These are phyloP conservation scores for Paratilapia polleni DNA, from an alignment of 2,113 vertebrate species.

Conservation along the genomic window DNA sequence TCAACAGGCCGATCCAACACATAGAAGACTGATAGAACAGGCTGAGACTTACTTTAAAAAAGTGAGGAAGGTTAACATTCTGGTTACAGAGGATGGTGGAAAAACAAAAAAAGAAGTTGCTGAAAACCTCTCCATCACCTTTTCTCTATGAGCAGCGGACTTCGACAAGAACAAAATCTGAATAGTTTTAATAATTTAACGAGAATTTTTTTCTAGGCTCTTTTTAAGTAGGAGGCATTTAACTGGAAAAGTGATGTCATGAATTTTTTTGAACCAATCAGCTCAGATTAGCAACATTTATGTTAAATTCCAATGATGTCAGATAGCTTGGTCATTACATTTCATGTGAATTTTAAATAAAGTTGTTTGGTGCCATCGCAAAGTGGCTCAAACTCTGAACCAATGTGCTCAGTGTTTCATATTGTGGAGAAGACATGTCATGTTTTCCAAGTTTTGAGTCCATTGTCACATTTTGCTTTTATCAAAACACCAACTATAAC, in stretches of 20 bases:
- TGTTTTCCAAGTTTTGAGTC: not conserved
- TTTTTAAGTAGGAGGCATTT: not conserved
- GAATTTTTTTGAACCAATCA: not conserved
- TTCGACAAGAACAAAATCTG: not conserved
- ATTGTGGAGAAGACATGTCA: not conserved
- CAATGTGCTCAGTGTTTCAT: too few species aligned
- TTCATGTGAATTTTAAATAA: not conserved
- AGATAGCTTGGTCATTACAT: not conserved
- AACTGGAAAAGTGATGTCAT: not conserved
- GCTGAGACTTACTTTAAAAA: not conserved
- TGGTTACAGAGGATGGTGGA: not conserved
- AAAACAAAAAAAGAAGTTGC: not conserved
- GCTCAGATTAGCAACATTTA: not conserved
- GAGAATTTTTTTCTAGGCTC: not conserved
- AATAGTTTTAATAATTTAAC: not conserved
- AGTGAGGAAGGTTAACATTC: not conserved
- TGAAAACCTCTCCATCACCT: not conserved
- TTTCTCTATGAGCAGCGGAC: not conserved
- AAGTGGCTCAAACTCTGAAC: not conserved
- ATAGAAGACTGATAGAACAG: conserved; percentile 9
- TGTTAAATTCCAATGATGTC: not conserved
- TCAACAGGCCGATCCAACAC: conserved; percentile 18
- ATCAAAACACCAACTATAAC: not conserved
- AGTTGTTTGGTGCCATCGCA: not conserved
- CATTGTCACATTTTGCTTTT: not conserved